Percentiles rank a stretch among this genome's conserved stretches.
These are phyloP conservation scores for Labrus mixtus DNA, from an alignment of 2,113 vertebrate species.

Conservation along the genomic window DNA sequence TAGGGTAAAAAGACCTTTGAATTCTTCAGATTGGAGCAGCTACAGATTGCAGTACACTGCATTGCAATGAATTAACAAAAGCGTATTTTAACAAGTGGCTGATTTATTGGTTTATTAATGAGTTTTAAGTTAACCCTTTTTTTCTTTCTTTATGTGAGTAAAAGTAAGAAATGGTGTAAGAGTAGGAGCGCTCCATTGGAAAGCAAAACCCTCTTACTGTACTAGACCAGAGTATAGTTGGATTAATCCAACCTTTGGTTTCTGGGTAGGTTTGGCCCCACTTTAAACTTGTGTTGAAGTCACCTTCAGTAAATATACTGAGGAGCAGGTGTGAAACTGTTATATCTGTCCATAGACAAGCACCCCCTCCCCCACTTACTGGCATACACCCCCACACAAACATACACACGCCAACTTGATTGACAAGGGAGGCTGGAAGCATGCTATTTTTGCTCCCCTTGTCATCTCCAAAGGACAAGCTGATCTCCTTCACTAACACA, in stretches of 20 bases:
- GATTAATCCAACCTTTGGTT: conserved; percentile 50
- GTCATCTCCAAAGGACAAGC: conserved; percentile 87
- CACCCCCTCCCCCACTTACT: conserved; percentile 38
- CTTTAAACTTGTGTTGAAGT: conserved; percentile 54
- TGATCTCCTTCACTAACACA: conserved; percentile 85
- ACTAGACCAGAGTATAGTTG: conserved; percentile 19
- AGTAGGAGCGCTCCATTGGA: neutral
- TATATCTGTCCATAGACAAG: conserved; percentile 72
- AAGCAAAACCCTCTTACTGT: conserved; percentile 15
- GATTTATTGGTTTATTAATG: conserved; percentile 14
- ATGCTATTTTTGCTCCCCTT: conserved; percentile 93
- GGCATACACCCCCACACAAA: conserved; percentile 64
- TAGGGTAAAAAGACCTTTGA: conserved; percentile 1
- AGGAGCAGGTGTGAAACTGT: conserved; percentile 75
- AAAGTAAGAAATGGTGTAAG: neutral
- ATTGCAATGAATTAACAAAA: conserved; percentile 17
- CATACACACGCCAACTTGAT: conserved; percentile 81
- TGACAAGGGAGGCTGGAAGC: conserved; percentile 91
- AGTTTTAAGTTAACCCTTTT: conserved; percentile 12
- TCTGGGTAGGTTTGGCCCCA: conserved; percentile 54
- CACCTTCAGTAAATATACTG: conserved; percentile 64
- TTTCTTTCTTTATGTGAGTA: conserved; percentile 24
- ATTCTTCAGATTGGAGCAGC: conserved; percentile 13
- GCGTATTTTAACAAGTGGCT: neutral
- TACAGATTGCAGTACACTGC: conserved; percentile 6